Evolutionary conservation across 2,888 invertebrate genomes (phyloP).

Genomic region (Nipponacmea schrenckii): DNA sequence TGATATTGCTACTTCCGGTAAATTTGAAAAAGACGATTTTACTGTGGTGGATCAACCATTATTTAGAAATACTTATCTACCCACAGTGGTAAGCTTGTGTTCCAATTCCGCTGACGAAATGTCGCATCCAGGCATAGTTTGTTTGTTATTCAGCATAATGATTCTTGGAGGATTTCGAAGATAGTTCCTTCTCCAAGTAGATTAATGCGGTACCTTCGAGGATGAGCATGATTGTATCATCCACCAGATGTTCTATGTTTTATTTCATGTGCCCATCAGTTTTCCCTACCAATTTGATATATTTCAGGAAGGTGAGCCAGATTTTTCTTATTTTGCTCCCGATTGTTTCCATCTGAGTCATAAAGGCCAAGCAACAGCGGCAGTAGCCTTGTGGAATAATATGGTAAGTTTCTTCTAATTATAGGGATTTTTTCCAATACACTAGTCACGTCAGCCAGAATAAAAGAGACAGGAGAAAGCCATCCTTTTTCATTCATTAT

Average conservation of each 20-base stretch:
- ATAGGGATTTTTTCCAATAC: background rate
- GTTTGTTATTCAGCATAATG: too few species aligned
- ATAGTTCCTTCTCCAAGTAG: too few species aligned
- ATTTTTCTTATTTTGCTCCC: conserved; percentile 44
- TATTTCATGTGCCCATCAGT: too few species aligned
- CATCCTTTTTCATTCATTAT: too few species aligned
- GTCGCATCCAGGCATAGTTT: too few species aligned
- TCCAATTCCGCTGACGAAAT: too few species aligned
- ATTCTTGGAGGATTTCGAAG: too few species aligned
- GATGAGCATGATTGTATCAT: too few species aligned
- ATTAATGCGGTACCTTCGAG: too few species aligned
- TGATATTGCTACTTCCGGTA: conserved; percentile 44
- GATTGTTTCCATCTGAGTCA: conserved; percentile 54
- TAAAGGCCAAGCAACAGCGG: conserved; percentile 43
- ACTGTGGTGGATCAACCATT: conserved; percentile 61
- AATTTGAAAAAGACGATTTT: conserved; percentile 60
- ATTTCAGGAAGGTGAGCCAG: conserved; percentile 12
- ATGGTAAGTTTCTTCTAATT: conserved; percentile 31
- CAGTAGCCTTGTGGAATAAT: conserved; percentile 45
- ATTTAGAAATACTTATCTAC: conserved; percentile 44
- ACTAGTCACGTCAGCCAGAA: background rate
- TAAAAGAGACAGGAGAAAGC: too few species aligned
- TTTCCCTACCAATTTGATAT: too few species aligned
- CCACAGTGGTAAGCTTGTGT: conserved; percentile 25
- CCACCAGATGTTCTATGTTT: too few species aligned